These are phyloP conservation scores for Microtus oregoni DNA, from an alignment of 2,113 vertebrate species.

Conservation along the genomic window DNA sequence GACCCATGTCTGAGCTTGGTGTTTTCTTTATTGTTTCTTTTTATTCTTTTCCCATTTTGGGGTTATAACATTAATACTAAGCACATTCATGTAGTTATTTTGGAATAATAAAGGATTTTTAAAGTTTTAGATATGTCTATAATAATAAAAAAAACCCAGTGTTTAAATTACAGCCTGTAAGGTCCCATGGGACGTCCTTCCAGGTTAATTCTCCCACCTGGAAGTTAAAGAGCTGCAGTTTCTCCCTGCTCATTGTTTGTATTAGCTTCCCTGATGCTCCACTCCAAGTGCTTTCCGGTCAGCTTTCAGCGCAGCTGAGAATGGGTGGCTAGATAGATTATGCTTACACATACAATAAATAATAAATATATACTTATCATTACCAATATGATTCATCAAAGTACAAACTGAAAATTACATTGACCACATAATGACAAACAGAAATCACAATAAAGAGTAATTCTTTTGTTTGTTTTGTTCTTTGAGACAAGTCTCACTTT, in stretches of 20 bases:
- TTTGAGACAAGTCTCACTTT: neutral
- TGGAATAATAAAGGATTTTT: conserved; percentile 24
- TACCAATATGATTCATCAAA: conserved; percentile 7
- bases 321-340: neutral
- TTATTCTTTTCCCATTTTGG: neutral
- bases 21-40: conserved; percentile 29
- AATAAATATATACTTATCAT: neutral
- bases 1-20: neutral
- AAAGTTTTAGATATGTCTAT: conserved; percentile 25
- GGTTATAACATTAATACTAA: neutral
- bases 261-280: neutral
- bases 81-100: neutral
- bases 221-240: neutral
- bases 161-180: neutral
- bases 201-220: neutral
- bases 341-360: neutral
- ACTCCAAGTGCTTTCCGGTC: conserved; percentile 2
- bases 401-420: conserved; percentile 9
- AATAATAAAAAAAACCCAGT: neutral
- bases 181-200: neutral
- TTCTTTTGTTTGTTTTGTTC: neutral
- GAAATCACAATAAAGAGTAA: neutral
- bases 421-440: conserved; percentile 16
- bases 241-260: neutral
- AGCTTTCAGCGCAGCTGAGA: conserved; percentile 15